Conservation (phyloP, 2,888 invertebrate species). For the Lasius platythorax region DNA sequence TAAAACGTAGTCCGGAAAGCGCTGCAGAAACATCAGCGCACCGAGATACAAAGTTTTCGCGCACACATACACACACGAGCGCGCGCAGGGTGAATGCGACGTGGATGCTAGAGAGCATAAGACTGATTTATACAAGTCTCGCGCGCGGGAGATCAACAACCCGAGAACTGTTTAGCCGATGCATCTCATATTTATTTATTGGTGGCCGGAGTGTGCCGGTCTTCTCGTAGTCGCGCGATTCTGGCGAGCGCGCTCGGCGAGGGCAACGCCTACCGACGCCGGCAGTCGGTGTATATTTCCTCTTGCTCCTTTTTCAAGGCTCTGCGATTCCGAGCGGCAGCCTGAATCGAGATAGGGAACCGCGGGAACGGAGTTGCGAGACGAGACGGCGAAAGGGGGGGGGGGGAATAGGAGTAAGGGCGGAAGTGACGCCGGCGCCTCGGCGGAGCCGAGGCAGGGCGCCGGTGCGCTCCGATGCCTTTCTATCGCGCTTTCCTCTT, state of each 20-base stretch:
- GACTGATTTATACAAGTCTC: conserved; percentile 74
- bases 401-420: conserved; percentile 72
- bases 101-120: conserved; percentile 66
- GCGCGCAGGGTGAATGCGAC: conserved; percentile 48
- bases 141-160: conserved; percentile 79
- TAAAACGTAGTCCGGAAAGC: background rate
- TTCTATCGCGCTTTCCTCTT: conserved; percentile 80
- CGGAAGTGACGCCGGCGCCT: conserved; percentile 86
- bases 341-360: conserved; percentile 64
- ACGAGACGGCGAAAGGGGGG: conserved; percentile 60
- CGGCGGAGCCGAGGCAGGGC: conserved; percentile 84
- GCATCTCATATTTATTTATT: conserved; percentile 81
- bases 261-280: conserved; percentile 39
- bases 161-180: conserved; percentile 78
- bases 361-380: conserved; percentile 59
- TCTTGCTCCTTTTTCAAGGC: conserved; percentile 49
- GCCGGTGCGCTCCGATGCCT: conserved; percentile 85
- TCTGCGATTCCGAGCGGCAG: conserved; percentile 56
- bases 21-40: background rate
- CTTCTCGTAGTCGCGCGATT: conserved; percentile 73
- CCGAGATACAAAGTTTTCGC: conserved; percentile 12
- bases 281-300: conserved; percentile 21
- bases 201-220: conserved; percentile 63
- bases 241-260: conserved; percentile 77
- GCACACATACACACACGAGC: background rate